A percentile compares a stretch with the other conserved stretches of the same genome.
Evolutionary conservation across 2,797 vertebrate genomes (phyloP).

Genomic region (Sphenodon punctatus): DNA sequence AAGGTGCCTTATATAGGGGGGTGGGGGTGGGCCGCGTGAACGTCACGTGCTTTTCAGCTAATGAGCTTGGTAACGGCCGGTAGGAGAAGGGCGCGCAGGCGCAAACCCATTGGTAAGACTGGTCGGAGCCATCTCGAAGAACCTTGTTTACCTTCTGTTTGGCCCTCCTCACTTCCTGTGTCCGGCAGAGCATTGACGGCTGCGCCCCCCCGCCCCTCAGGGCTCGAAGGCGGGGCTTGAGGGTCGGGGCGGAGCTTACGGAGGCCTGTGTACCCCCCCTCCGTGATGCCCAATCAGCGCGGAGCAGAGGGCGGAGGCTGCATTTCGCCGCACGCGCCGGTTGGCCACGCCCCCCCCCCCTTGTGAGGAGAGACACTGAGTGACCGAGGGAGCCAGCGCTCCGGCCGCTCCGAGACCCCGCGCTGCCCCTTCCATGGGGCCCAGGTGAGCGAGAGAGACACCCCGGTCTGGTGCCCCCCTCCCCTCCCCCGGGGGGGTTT

Average conservation of each 20-base stretch:
- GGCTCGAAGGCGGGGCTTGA: not conserved
- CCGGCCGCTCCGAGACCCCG: constrained; percentile 32
- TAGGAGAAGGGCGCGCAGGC: no score
- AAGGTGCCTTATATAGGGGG: no score
- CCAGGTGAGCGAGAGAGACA: constrained; percentile 31
- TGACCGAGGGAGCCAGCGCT: constrained; percentile 27
- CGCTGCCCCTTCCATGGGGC: constrained; percentile 12
- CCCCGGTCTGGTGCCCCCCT: constrained; percentile 65
- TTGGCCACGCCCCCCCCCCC: not conserved
- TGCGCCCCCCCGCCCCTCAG: constrained; percentile 38
- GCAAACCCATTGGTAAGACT: no score
- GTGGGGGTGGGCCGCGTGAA: no score
- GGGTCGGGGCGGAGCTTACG: not conserved
- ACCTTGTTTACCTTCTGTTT: no score
- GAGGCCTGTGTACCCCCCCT: not conserved
- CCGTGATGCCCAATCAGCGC: not conserved
- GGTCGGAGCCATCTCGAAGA: no score
- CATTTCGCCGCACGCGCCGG: not conserved
- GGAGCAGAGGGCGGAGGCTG: constrained; percentile 19
- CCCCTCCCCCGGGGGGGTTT: constrained; percentile 76
- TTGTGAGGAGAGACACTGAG: constrained; percentile 19
- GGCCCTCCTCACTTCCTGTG: constrained; percentile 65
- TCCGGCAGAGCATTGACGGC: constrained; percentile 39
- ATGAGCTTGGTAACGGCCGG: not conserved
- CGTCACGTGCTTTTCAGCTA: no score